These are phyloP conservation scores for Drosophila obscura DNA, from an alignment of 1,140 invertebrate species.

Conservation along the genomic window DNA sequence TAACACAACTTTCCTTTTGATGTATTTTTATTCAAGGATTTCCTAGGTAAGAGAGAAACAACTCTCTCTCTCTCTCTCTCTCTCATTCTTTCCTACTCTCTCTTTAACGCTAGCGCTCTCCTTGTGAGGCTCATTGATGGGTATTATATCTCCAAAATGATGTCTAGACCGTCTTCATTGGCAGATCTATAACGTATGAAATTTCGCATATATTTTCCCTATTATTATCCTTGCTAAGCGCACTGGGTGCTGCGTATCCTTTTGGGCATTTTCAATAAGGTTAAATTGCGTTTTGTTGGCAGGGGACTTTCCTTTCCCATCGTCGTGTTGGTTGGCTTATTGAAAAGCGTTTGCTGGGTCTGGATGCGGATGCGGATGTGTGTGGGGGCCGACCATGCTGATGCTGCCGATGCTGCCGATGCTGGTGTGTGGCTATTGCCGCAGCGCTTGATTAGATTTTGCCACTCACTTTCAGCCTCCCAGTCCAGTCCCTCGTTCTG, in stretches of 20 bases:
- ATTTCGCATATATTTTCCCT: background rate
- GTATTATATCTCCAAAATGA: no score
- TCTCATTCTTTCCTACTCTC: no score
- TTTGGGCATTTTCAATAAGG: conserved; percentile 22
- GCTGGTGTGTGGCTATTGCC: conserved; percentile 51
- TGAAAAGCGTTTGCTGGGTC: background rate
- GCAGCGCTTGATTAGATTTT: conserved; percentile 81
- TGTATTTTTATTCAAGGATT: no score
- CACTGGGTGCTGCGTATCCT: background rate
- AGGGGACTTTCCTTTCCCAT: conserved; percentile 8
- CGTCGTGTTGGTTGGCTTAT: conserved; percentile 14
- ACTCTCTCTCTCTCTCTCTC: no score
- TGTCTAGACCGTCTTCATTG: no score
- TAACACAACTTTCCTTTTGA: no score
- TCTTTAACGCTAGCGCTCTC: no score
- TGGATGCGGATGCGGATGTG: background rate
- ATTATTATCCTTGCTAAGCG: no score
- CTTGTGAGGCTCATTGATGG: no score
- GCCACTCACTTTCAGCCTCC: conserved; percentile 37
- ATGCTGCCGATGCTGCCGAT: conserved; percentile 48
- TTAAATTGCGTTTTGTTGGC: conserved; percentile 11
- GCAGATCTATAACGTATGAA: no score
- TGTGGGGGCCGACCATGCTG: conserved; percentile 48
- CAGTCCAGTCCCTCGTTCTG: background rate
- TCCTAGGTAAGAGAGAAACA: no score